Evolutionary conservation across 2,888 invertebrate species (phyloP).

Genomic region (Cheilosia soror): DNA sequence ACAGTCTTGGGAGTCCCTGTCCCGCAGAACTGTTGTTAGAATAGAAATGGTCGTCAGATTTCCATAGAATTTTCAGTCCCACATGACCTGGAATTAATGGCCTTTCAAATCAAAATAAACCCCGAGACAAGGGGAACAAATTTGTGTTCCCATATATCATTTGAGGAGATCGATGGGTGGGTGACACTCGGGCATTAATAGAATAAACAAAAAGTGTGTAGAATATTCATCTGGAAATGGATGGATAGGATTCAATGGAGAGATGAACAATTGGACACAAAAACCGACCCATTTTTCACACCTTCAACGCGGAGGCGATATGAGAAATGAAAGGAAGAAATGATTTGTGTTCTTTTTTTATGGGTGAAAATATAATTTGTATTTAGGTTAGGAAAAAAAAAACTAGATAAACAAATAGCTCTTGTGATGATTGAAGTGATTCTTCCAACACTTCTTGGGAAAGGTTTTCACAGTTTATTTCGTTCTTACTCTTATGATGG

Average conservation of each 20-base stretch:
- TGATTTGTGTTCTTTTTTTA: conserved; percentile 44
- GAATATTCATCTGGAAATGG: conserved; percentile 21
- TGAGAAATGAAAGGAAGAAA: conserved; percentile 11
- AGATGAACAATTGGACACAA: conserved; percentile 46
- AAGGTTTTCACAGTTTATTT: conserved; percentile 21
- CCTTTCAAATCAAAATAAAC: conserved; percentile 63
- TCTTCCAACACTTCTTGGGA: conserved; percentile 30
- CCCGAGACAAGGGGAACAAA: conserved; percentile 59
- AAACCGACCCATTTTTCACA: conserved; percentile 66
- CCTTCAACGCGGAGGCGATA: conserved; percentile 31
- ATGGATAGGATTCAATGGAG: conserved; percentile 57
- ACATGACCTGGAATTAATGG: conserved; percentile 68
- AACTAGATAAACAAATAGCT: conserved; percentile 50
- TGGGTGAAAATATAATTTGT: conserved; percentile 33
- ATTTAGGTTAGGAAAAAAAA: conserved; percentile 12
- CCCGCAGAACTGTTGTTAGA: conserved; percentile 18
- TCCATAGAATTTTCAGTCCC: conserved; percentile 50
- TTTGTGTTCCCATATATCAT: conserved; percentile 70
- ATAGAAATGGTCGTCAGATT: conserved; percentile 38
- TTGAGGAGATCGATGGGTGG: conserved; percentile 54
- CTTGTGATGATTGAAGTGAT: conserved; percentile 53
- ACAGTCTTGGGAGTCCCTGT: conserved; percentile 12
- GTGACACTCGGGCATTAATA: conserved; percentile 66
- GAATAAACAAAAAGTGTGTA: conserved; percentile 48
- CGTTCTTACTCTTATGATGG: conserved; percentile 34